Base-by-base conservation (phyloP, 1,140 invertebrate genomes). In the Drosophila albomicans region DNA sequence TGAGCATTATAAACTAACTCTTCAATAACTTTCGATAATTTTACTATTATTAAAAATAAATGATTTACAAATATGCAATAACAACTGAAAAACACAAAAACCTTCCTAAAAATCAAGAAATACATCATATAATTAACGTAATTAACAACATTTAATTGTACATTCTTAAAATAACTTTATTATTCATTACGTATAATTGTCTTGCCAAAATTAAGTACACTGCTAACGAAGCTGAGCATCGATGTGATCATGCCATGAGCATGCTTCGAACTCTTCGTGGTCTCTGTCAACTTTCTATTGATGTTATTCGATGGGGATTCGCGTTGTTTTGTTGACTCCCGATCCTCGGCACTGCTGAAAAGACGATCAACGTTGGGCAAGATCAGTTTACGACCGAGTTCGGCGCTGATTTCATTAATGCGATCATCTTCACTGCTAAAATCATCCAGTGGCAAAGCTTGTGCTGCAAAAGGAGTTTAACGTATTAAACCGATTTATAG, bases 241-340 rank as follows among this genome's bases (percentile, higher is more conserved):
- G 84, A 89, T 13, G 73, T 84, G 41, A 88, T 81, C 84, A 88
- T 88, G 10, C 68, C 61, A 13, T 89, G 81, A 13, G 84, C 84
- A 69, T 88, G 84, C 38, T 89, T 89, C 5, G 84, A 88, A 49
- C 85, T 89, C 49, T 73, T 54, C 4, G 84, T 75, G 51, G 67
- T 78, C 6, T 84, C 81, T 8, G 10, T 3, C 15, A n/a, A 13
- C 32, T 68, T 51, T 38, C 54, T 46, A 2, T 59, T 61, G 6
- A 70, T 69, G 25, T 76, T 68, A 5, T 48, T 75, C 5, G 61
- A 48, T 2, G 16, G 16, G 3, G 8, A 70, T 20, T 61, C 13
- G 15, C 13, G 54, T 1, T 13, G 30, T 13, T 54, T 57, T 4
- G 30, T 71, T 28, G 25, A 25, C 16, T 52, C 35, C 15, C 79